A percentile compares a stretch with the other conserved stretches of the same genome.
These are phyloP conservation scores for Macrobrachium nipponense DNA, from an alignment of 1,140 invertebrate species.

Conservation along the genomic window DNA sequence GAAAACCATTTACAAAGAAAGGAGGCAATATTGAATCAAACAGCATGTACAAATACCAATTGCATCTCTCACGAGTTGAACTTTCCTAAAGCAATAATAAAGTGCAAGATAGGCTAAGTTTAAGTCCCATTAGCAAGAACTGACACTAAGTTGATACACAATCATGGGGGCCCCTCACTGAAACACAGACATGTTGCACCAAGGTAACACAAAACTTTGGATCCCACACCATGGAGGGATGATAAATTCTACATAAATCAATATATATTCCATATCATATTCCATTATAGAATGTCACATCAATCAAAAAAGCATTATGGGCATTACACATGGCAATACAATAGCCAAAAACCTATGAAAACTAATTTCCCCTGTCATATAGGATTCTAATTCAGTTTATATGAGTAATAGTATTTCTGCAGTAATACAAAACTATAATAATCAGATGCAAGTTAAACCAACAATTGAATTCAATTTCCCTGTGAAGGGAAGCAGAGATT, in stretches of 20 bases:
- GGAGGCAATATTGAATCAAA: constrained; percentile 31
- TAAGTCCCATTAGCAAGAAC: constrained; percentile 53
- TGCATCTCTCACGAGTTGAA: constrained; percentile 22
- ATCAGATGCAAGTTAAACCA: neutral
- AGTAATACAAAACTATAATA: no score
- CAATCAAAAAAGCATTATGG: constrained; percentile 40
- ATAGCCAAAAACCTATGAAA: constrained; percentile 36
- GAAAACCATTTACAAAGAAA: constrained; percentile 30
- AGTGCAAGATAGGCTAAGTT: constrained; percentile 51
- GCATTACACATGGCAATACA: constrained; percentile 42
- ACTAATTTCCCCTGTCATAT: constrained; percentile 23
- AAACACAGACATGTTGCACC: constrained; percentile 59
- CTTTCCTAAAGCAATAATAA: constrained; percentile 37
- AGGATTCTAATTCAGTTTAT: no score
- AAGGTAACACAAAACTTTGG: constrained; percentile 43
- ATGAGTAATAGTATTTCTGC: no score
- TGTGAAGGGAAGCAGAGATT: no score
- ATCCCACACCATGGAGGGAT: constrained; percentile 37
- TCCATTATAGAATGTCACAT: constrained; percentile 46
- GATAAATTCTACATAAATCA: constrained; percentile 50
- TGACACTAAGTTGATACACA: constrained; percentile 60
- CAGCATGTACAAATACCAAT: constrained; percentile 46
- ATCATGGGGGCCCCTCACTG: constrained; percentile 60
- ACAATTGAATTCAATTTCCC: neutral
- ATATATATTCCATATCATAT: constrained; percentile 49